phyloP scores from a whole-genome alignment of 92 coral and sea anemone species.

The Palythoa grandis region DNA sequence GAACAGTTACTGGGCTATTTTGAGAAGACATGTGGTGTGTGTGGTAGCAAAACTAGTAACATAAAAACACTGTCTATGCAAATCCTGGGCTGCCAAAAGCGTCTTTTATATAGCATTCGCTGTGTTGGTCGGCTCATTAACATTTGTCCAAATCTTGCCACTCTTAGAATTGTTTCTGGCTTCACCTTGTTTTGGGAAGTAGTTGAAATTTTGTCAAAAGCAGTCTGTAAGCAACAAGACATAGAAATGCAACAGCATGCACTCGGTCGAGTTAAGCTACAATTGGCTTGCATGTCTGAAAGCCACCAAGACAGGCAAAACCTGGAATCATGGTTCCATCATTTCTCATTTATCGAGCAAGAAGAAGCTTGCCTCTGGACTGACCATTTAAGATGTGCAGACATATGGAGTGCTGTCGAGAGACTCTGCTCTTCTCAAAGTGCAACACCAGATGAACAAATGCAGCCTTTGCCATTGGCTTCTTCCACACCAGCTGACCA shows the following conservation, averaged over 20 bases:
- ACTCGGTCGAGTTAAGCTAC: slow-evolving; percentile 32
- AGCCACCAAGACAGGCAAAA: slow-evolving; percentile 17
- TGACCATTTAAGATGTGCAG: slow-evolving; percentile 12
- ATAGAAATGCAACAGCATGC: slow-evolving; percentile 13
- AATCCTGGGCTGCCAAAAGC: slow-evolving; percentile 28
- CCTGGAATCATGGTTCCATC: slow-evolving; percentile 28
- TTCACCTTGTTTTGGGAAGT: slow-evolving; percentile 19
- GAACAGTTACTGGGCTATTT: background rate
- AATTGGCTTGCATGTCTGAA: slow-evolving; percentile 14
- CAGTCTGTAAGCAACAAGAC: slow-evolving; percentile 24
- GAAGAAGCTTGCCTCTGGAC: slow-evolving; percentile 29
- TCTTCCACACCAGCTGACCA: slow-evolving; percentile 12
- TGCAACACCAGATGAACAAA: slow-evolving; percentile 9
- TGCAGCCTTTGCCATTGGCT: background rate
- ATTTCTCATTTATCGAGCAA: background rate
- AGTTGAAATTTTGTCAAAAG: background rate
- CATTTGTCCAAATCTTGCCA: slow-evolving; percentile 15
- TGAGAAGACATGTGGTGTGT: background rate
- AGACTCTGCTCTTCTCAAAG: background rate
- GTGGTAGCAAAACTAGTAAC: background rate
- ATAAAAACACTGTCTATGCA: slow-evolving; percentile 13
- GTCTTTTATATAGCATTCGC: background rate
- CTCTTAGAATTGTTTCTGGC: slow-evolving; percentile 3
- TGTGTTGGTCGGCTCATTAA: slow-evolving; percentile 7
- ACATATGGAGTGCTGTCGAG: slow-evolving; percentile 20